These are phyloP conservation scores for Metallyticus violacea DNA, from an alignment of 2,888 invertebrate species.

Conservation along the genomic window DNA sequence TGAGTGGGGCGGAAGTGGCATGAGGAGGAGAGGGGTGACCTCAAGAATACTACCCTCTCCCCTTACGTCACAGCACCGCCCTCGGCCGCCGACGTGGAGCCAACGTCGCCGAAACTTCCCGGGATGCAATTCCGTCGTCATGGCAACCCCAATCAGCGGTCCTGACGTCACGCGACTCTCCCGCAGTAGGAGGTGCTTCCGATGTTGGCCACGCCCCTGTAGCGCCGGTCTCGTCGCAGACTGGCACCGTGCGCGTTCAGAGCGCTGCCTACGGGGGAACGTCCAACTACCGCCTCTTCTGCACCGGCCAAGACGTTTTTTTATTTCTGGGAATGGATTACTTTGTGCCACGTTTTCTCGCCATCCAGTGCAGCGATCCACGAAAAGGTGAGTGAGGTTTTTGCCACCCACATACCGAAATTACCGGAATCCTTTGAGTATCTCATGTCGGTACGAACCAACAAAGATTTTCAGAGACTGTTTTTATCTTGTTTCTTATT, in stretches of 20 bases:
- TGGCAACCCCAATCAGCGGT: conserved; percentile 38
- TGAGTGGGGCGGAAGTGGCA: too few relatives aligned
- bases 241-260: conserved; percentile 43
- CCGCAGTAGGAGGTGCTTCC: conserved; percentile 25
- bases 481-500: too few relatives aligned
- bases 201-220: conserved; percentile 34
- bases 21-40: conserved; percentile 22
- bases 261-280: conserved; percentile 39
- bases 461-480: too few relatives aligned
- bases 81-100: neutral
- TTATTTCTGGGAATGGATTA: neutral
- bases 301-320: conserved; percentile 32
- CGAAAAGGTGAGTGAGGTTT: neutral
- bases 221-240: conserved; percentile 43
- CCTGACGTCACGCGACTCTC: neutral
- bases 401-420: neutral
- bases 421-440: neutral
- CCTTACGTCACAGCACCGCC: conserved; percentile 8
- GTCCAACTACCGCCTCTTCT: conserved; percentile 35
- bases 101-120: neutral
- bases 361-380: neutral
- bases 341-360: neutral
- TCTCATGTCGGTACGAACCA: too few relatives aligned
- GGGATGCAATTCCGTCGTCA: conserved; percentile 32
- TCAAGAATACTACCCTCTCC: conserved; percentile 18